Evolutionary conservation across 2,797 vertebrate genomes (phyloP).

Genomic region (Hypotaenidia okinawae): DNA sequence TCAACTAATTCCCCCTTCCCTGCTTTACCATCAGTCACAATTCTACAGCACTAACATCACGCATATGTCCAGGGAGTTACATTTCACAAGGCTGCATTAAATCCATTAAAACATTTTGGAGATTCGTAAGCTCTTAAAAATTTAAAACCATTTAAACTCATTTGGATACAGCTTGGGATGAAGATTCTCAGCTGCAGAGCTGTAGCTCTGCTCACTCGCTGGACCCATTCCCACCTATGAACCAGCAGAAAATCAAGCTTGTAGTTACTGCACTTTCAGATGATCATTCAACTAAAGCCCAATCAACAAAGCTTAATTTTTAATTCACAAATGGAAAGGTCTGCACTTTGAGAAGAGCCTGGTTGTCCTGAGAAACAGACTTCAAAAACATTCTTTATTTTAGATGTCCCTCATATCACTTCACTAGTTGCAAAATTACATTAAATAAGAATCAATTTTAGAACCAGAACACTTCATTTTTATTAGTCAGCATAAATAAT

Average conservation of each 20-base stretch:
- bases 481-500: constrained; percentile 1
- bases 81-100: background rate
- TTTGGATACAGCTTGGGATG: background rate
- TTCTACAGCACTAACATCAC: background rate
- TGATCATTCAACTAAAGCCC: background rate
- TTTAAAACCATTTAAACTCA: background rate
- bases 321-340: background rate
- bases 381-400: background rate
- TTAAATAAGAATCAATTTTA: background rate
- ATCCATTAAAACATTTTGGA: background rate
- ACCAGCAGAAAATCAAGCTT: background rate
- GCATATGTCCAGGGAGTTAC: background rate
- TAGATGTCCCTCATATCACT: background rate
- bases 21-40: background rate
- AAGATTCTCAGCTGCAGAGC: background rate
- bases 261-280: background rate
- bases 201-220: fast-evolving
- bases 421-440: background rate
- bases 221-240: background rate
- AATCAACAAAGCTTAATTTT: background rate
- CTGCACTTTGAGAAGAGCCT: background rate
- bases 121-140: background rate
- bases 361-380: background rate
- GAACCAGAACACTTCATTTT: background rate
- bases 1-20: background rate